Conservation (phyloP, 2,113 vertebrate genomes). For the Tenrec ecaudatus region DNA sequence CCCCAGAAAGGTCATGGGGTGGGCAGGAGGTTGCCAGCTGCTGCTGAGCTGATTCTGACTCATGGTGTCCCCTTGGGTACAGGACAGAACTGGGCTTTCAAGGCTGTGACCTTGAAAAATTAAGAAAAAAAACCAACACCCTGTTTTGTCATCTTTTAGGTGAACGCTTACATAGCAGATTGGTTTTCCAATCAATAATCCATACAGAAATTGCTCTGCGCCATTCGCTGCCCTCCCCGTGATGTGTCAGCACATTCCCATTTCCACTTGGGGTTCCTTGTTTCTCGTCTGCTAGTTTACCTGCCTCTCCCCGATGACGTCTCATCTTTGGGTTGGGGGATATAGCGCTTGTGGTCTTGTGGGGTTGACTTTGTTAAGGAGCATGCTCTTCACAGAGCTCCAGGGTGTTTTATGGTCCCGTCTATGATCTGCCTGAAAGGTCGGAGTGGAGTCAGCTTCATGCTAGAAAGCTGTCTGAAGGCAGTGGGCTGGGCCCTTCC, state of each 20-base stretch:
- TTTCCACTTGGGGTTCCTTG: background rate
- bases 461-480: background rate
- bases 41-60: background rate
- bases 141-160: background rate
- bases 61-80: background rate
- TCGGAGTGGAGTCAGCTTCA: background rate
- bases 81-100: background rate
- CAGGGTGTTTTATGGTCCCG: background rate
- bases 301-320: background rate
- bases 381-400: background rate
- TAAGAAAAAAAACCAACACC: too few species aligned
- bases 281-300: background rate
- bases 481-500: background rate
- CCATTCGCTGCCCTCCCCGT: background rate
- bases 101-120: background rate
- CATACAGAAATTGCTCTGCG: background rate
- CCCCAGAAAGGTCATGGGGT: accelerated
- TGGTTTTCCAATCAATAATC: background rate
- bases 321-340: background rate
- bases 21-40: background rate
- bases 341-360: too few species aligned
- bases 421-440: background rate
- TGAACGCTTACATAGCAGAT: background rate
- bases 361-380: background rate
- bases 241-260: background rate